phyloP scores from a whole-genome alignment of 2,113 vertebrate species.

The Dryoscopus gambensis region DNA sequence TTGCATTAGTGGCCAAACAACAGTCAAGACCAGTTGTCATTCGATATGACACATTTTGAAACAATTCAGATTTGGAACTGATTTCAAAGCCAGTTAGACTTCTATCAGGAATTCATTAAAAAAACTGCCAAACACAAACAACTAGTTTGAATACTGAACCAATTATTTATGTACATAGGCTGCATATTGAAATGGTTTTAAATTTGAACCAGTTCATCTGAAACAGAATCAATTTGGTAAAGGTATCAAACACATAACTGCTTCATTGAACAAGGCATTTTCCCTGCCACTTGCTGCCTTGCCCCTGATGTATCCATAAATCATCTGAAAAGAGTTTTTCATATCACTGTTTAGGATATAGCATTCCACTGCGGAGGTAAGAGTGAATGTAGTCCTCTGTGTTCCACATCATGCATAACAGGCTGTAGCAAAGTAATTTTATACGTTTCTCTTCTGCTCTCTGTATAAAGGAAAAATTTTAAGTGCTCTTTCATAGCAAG shows the following conservation, averaged over 20 bases:
- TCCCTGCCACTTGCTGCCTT: not conserved
- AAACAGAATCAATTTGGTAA: conserved; percentile 39
- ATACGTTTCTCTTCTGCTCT: not conserved
- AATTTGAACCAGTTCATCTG: conserved; percentile 23
- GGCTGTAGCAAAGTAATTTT: not conserved
- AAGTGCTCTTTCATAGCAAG: not conserved
- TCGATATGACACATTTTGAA: conserved; percentile 63
- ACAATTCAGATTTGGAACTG: conserved; percentile 62
- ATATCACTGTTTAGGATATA: not conserved
- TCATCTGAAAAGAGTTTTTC: not conserved
- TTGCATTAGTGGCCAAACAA: not conserved
- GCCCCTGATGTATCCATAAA: not conserved
- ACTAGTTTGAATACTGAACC: conserved; percentile 57
- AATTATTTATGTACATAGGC: conserved; percentile 60
- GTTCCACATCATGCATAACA: not conserved
- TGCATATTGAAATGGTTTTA: conserved; percentile 63
- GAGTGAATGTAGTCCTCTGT: not conserved
- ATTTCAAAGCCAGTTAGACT: conserved; percentile 54
- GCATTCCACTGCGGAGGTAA: not conserved
- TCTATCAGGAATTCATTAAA: conserved; percentile 54
- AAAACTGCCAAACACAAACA: not conserved
- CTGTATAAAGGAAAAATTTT: not conserved
- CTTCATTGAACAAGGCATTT: conserved; percentile 13
- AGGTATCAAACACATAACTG: conserved; percentile 1
- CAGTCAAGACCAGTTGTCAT: not conserved